Evolutionary conservation across 2,888 invertebrate genomes (phyloP), one percentile per base, ranked within the genome.

Genomic region (Polydesmus complanatus): DNA sequence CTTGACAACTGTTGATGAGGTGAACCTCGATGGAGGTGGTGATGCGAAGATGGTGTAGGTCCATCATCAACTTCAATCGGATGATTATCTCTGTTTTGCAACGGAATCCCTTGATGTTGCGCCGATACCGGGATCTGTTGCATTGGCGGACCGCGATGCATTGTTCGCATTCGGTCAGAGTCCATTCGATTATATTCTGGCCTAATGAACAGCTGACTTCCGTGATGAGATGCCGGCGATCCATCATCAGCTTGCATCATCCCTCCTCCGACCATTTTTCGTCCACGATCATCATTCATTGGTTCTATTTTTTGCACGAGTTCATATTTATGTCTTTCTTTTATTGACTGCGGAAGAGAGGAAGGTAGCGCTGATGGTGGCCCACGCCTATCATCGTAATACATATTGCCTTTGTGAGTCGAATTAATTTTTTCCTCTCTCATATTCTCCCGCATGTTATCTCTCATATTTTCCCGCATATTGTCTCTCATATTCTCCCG

Each of bases 101-200:
- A 53, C 23, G 53, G 11, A 18, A 14, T 5, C 37, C 5, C 14
- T 5, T 5, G 37, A 37, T 37, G 57, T 19, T 48, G 21, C 2
- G 48, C 2, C 3, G 57, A 50, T 14, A 25, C 21, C n/a, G 47
- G 56, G n/a, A n/a, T n/a, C n/a, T n/a, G n/a, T n/a, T n/a, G n/a
- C n/a, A n/a, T n/a, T 49, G 55, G 56, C 14, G 61, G 56, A n/a
- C 26, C 55, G 25, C n/a, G 58, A 37, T 37, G 37, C 37, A 5
- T 14, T 14, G 14, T 37, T 5, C 37, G 37, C 37, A 54, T 54
- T 47, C 49, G 14, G 22, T 57, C 57, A 11, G 60, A 48, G 25
- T 61, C 62, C 62, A 55, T 51, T 25, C 58, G 58, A 5, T 26
- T n/a, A 25, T 54, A 58, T 19, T 58, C 58, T 8, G 57, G 57